Base-by-base conservation (phyloP, 2,113 vertebrate species). In the Hippocampus abdominalis region DNA sequence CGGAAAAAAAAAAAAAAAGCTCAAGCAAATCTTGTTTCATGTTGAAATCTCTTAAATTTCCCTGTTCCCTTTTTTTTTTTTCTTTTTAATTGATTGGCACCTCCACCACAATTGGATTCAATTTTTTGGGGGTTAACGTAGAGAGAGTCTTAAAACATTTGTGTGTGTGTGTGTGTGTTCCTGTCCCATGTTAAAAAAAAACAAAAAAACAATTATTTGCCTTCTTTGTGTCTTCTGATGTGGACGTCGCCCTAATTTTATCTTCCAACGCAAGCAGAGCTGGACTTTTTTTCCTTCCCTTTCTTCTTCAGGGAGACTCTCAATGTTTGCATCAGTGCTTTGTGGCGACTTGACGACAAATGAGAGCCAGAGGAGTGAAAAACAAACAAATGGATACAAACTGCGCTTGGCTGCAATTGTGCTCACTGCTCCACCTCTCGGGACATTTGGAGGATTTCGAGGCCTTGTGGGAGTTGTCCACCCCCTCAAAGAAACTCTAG, bases 271-370 rank as follows among this genome's bases (percentile, higher is more conserved):
- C 57, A 29, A 60, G 57, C 27, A 15, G 57, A 60, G 57, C 57
- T 18, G 57, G 57, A 60, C 25, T 18, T 32, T 18, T 32, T 18
- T 16, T 15, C 20, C 49, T 21, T 21, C 49, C 49, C 51, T 12
- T n/a, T 76, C 74, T 69, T 75, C 75, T 86, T 77, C 79, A 80
- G 81, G 81, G 85, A 87, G 77, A 75, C 79, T 84, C 53, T 65
- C 75, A 73, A 62, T 66, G 61, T 81, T 81, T 74, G 59, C 74
- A 75, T 83, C 61, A 54, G 54, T 73, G 76, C 84, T 85, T 82
- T 80, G 77, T 65, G 20, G 32, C 71, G 53, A 32, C 69, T 76
- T 72, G 70, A 62, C 57, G 53, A 44, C 15, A 51, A 49, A 64
- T 18, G 27, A 32, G 27, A 36, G 54, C 51, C 8, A 10, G 9